Evolutionary conservation across 2,113 vertebrate genomes (phyloP), one percentile per base, ranked within the genome.

Genomic region (Xiphorhynchus elegans): DNA sequence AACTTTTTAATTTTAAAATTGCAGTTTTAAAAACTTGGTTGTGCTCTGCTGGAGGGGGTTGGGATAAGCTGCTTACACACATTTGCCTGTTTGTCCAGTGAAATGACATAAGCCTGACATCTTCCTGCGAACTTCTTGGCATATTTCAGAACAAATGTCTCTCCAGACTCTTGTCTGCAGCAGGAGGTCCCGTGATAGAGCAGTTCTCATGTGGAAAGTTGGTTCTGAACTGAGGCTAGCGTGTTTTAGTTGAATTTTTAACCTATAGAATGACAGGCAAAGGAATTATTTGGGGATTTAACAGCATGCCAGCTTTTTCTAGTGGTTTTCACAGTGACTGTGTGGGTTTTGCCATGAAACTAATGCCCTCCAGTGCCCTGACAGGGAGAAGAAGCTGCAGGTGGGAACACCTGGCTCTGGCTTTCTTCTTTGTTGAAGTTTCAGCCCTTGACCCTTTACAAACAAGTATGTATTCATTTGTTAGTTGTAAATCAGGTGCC

Each of bases 1-100:
- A 98, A 97, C 97, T 96, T 98, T 98, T 98, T 98, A 97, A 98
- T 97, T 98, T 98, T 98, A 98, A 98, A 98, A 98, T 98, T 97
- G 96, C 96, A 94, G n/a, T 96, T 96, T 97, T 97, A 97, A 97
- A 97, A 98, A 97, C 94, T 97, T 97, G 97, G 97, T 98, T 98
- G 97, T 98, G 97, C 98, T 98, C 96, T 98, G 98, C 98, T 98
- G 97, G 98, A 98, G 97, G 97, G 97, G 83, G 44, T 97, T 97
- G 96, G 97, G 97, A 98, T 96, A 93, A 97, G 97, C 97, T 98
- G 97, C 97, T 98, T 98, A 96, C 94, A 97, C 96, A 97, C 97
- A 93, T 97, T 97, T 96, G 96, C 97, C 97, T 97, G 92, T 96
- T 97, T 97, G 97, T 98, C 97, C 97, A 97, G 96, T 98, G 95